phyloP scores from a whole-genome alignment of 1,140 invertebrate species.

The Carcinoscorpius rotundicauda region DNA sequence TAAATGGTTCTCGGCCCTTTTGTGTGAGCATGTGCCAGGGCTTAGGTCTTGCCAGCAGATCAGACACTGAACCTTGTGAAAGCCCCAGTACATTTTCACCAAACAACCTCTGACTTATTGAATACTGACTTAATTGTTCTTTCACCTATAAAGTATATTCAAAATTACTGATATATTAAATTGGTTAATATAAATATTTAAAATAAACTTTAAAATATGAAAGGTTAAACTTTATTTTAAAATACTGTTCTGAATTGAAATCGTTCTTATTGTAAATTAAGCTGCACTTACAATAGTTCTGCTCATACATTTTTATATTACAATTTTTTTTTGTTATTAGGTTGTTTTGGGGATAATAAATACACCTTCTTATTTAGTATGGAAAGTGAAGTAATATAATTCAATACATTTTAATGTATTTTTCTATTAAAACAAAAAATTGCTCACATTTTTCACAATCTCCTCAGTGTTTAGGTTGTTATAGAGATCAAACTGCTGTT shows the following conservation, averaged over 20 bases:
- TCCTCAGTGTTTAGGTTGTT: constrained; percentile 97
- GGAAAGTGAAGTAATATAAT: too few species aligned
- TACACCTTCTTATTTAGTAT: too few species aligned
- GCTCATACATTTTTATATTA: too few species aligned
- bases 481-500: constrained; percentile 97
- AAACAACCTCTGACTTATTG: constrained; percentile 95
- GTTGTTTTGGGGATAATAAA: too few species aligned
- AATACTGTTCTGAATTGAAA: background rate
- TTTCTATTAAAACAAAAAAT: background rate
- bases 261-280: background rate
- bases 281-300: too few species aligned
- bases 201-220: too few species aligned
- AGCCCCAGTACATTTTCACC: constrained; percentile 96
- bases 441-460: constrained; percentile 78
- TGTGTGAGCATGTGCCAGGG: constrained; percentile 97
- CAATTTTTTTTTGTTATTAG: too few species aligned
- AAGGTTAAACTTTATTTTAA: too few species aligned
- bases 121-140: constrained; percentile 95
- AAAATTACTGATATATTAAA: too few species aligned
- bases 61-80: constrained; percentile 90
- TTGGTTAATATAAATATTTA: too few species aligned
- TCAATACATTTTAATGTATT: background rate
- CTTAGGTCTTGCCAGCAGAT: constrained; percentile 88
- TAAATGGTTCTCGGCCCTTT: constrained; percentile 93
- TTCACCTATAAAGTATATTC: constrained; percentile 40